Percentiles rank a stretch among this genome's conserved stretches.
Conservation (phyloP, 2,888 invertebrate species). For the Tiliacea aurago region DNA sequence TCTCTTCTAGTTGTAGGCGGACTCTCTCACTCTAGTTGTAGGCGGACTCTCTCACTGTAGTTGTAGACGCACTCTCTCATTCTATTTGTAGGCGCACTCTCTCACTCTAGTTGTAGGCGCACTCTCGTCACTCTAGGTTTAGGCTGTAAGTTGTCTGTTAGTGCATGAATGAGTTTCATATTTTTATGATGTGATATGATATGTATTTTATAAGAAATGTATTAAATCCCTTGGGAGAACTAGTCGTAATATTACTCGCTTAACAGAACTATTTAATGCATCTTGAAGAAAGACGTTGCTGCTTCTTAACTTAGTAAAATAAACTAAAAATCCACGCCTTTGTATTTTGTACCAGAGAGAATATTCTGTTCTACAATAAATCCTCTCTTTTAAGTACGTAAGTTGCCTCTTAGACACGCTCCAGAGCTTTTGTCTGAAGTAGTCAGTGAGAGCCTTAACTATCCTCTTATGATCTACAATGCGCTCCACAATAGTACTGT, state of each 20-base stretch:
- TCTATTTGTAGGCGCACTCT: background rate
- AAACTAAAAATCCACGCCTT: background rate
- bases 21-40: background rate
- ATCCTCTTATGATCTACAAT: background rate
- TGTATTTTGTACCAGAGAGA: background rate
- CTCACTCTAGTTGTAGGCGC: background rate
- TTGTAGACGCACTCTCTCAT: background rate
- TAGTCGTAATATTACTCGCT: background rate
- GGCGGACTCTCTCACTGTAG: background rate
- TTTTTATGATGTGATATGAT: background rate
- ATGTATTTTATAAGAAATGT: background rate
- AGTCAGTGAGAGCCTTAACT: background rate
- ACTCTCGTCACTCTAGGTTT: background rate
- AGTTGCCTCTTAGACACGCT: background rate
- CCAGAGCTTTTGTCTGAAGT: constrained; percentile 19
- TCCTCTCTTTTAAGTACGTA: background rate
- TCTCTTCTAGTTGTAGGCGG: background rate
- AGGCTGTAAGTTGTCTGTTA: no score
- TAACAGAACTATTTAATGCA: background rate
- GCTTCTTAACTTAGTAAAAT: background rate
- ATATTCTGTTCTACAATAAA: constrained; percentile 4
- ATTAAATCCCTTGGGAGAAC: no score
- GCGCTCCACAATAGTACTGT: background rate
- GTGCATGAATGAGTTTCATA: background rate
- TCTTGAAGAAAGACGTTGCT: background rate